Evolutionary conservation across 2,113 vertebrate species (phyloP), one percentile per base, ranked within the genome.

Genomic region (Panthera leo): DNA sequence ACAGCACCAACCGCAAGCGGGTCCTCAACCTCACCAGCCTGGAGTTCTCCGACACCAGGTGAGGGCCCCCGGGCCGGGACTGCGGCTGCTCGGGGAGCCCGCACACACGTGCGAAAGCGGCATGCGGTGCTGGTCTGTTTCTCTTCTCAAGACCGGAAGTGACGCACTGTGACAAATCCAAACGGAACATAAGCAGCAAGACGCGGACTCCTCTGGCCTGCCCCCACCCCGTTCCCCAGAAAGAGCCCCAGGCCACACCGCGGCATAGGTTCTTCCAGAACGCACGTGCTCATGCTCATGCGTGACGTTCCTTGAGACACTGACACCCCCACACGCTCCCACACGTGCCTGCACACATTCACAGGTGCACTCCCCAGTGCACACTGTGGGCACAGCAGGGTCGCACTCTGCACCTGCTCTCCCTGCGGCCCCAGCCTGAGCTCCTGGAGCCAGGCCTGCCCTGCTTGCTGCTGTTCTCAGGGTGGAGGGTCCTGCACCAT

Each of bases 1-100:
- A 99, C 96, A 99, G 99, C 98, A 99, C 99, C 88, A 99, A 99
- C 99, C 99, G 99, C 95, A 99, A 99, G 98, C 99, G 99, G 80
- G 99, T 99, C 42, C 99, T 99, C 96, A 99, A 99, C 0, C 99
- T 99, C 96, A 99, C 99, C 97, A 99, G 99, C 98, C 98, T 99
- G 39, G 99, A 99, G 98, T 99, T 99, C 98, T 99, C 99, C 0
- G 99, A 99, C 97, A 99, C 99, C 2, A 99, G 99, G 99, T 99
- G 97, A 97, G 11, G 0, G n/a, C 7, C 14, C 31, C 42, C 25
- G 70, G 34, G 89, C 15, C 8, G 7, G 8, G n/a, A 10, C 48
- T 68, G 78, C 39, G n/a, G 10, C 48, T 68, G 78, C 53, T 27
- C 36, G 34, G 29, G 83, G 61, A 18, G n/a, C 13, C 13, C 4